Percentiles rank a stretch among this genome's conserved stretches.
Conservation (phyloP, 2,888 invertebrate species). For the Eugnorisma glareosa region DNA sequence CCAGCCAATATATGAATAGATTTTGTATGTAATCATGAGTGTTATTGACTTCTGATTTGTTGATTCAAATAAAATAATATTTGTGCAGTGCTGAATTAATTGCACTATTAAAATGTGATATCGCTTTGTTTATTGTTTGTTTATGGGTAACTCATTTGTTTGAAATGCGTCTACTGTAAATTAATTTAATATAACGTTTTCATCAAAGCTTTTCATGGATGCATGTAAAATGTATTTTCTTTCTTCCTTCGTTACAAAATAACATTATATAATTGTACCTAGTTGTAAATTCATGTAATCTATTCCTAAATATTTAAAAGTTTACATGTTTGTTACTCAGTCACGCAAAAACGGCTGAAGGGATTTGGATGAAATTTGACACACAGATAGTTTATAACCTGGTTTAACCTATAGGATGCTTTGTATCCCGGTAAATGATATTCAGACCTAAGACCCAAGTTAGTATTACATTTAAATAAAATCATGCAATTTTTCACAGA, state of each 20-base stretch:
- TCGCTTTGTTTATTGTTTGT: background rate
- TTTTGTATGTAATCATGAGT: background rate
- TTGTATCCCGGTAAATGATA: background rate
- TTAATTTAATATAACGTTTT: background rate
- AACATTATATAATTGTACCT: background rate
- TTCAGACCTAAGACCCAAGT: background rate
- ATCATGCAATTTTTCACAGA: too few relatives aligned
- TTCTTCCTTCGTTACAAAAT: background rate
- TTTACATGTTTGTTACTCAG: too few relatives aligned
- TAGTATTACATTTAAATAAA: too few relatives aligned
- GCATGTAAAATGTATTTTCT: background rate
- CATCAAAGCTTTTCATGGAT: background rate
- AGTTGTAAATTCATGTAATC: background rate
- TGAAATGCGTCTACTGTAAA: background rate
- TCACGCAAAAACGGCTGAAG: background rate
- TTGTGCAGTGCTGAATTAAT: background rate
- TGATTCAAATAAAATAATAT: slow-evolving; percentile 22
- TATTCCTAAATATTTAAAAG: too few relatives aligned
- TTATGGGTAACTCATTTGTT: background rate
- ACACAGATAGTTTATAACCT: background rate
- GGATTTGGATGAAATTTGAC: background rate
- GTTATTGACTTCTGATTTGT: slow-evolving; percentile 8
- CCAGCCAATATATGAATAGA: slow-evolving; percentile 1
- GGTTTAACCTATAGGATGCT: background rate
- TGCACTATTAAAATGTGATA: slow-evolving; percentile 9